Evolutionary conservation across 2,113 vertebrate species (phyloP), one percentile per base, ranked within the genome.

Genomic region (Leucosticte australis): DNA sequence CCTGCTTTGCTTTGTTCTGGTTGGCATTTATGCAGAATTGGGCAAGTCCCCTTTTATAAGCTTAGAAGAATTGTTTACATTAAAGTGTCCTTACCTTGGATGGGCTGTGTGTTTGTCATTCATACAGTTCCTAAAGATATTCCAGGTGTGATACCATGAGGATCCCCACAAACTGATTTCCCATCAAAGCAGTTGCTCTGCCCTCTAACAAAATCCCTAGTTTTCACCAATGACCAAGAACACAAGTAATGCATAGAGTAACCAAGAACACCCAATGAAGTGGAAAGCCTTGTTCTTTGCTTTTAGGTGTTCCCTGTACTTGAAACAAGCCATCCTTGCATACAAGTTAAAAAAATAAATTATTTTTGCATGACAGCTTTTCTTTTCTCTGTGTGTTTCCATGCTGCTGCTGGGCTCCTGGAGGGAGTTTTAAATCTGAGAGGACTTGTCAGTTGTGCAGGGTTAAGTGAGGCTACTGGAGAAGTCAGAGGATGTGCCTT

Each of bases 401-500:
- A 9, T 17, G 53, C 35, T 50, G 26, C 63, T 83, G 59, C 41
- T 60, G 83, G 56, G 20, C 50, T 88, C 24, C 56, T 74, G 44
- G 59, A 39, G 42, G 16, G 13, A 55, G 23, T 7, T 30, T 64
- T 53, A 44, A 49, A 31, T 11, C 47, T 19, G n/a, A 8, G 11
- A 26, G 42, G 37, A 14, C 37, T 21, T 0, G 0, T 31, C 30
- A 37, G 37, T 41, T 71, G 24, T 24, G 26, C 46, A 56, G 37
- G 68, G 11, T 46, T 84, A 52, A 17, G 19, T 10, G 23, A 3
- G 37, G 83, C 15, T 81, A 6, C 28, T 1, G 2, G 62, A 8
- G 78, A 39, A 16, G 5, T 26, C 1, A 2, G 27, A 33, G 47
- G 7, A 35, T 0, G 0, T 46, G 57, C 21, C 27, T 63, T 70